Evolutionary conservation across 2,888 invertebrate genomes (phyloP).

Genomic region (Folsomia candida): DNA sequence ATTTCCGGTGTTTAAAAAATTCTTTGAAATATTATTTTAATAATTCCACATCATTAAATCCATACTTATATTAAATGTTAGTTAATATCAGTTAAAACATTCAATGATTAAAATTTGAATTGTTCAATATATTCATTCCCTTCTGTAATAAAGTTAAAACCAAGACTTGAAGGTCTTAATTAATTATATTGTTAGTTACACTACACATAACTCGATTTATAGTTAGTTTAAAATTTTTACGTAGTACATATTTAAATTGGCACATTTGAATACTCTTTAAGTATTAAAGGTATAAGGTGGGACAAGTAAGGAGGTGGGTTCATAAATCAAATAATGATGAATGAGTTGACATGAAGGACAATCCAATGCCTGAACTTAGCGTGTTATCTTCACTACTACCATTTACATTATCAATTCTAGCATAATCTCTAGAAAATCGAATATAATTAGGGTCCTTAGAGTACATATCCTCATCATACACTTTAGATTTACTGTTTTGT

Average conservation of each 20-base stretch:
- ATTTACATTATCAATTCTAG: not conserved
- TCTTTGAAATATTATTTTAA: no score
- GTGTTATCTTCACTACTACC: not conserved
- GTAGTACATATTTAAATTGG: not conserved
- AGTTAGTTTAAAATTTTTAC: not conserved
- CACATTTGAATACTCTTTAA: no score
- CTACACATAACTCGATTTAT: not conserved
- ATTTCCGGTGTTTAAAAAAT: not conserved
- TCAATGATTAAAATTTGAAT: no score
- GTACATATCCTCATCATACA: constrained; percentile 9
- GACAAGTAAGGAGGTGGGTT: no score
- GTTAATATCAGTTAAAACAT: no score
- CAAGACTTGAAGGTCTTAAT: no score
- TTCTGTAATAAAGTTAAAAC: no score
- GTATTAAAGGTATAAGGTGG: no score
- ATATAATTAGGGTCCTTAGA: constrained; percentile 9
- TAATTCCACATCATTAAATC: no score
- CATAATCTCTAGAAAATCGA: constrained; percentile 7
- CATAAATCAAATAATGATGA: not conserved
- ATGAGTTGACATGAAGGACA: constrained; percentile 9
- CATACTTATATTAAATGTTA: no score
- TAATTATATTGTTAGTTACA: not conserved
- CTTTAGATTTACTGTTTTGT: constrained; percentile 1
- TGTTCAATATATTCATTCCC: no score
- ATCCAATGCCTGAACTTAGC: constrained; percentile 4